Percentiles rank a stretch among this genome's conserved stretches.
Evolutionary conservation across 2,797 vertebrate species (phyloP).

Genomic region (Xerus rutilus): DNA sequence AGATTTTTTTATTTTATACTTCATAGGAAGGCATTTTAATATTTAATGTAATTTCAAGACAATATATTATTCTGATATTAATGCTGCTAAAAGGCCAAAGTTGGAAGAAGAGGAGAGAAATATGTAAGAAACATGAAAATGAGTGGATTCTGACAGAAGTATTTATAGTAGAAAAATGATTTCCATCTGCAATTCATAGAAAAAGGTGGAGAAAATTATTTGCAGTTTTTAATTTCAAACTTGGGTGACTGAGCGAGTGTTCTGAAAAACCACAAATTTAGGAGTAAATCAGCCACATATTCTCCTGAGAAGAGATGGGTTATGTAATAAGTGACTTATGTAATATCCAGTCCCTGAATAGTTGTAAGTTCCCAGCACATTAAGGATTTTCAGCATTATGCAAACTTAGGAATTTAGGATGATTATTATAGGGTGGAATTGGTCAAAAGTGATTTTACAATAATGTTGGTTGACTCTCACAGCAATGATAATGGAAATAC

Average conservation of each 20-base stretch:
- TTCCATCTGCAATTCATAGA: background rate
- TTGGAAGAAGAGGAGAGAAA: accelerated
- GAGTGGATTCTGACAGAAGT: background rate
- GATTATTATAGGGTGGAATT: background rate
- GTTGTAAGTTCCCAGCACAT: background rate
- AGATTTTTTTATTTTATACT: background rate
- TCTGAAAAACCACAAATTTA: background rate
- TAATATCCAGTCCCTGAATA: background rate
- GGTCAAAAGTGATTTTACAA: background rate
- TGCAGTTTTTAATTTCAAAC: background rate
- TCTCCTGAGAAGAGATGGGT: background rate
- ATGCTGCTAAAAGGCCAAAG: background rate
- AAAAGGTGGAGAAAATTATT: background rate
- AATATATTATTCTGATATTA: background rate
- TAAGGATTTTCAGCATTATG: background rate
- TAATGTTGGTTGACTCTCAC: background rate
- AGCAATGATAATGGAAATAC: background rate
- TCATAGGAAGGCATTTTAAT: background rate
- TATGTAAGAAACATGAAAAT: background rate
- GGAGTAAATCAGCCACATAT: background rate
- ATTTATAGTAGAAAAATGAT: background rate
- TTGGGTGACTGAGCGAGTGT: background rate
- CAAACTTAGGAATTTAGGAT: background rate
- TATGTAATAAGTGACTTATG: background rate
- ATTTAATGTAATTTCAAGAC: background rate